A percentile compares a stretch with the other conserved stretches of the same genome.
Conservation (phyloP, 1,140 invertebrate species). For the Melitaea cinxia region DNA sequence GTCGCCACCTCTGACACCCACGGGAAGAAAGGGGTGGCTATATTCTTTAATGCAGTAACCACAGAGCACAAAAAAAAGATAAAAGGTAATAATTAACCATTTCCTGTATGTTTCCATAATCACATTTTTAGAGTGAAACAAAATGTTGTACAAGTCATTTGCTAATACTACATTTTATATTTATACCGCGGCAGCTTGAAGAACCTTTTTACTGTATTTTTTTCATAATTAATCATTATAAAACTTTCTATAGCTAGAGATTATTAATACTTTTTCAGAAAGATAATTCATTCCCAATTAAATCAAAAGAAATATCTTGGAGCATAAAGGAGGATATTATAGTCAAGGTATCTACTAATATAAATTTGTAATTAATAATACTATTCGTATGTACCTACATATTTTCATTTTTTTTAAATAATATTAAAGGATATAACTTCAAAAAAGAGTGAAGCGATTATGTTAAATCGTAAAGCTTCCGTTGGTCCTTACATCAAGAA, state of each 20-base stretch:
- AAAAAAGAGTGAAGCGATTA: slow-evolving; percentile 24
- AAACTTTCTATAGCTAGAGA: background rate
- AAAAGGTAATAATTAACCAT: too few relatives aligned
- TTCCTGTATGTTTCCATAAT: too few relatives aligned
- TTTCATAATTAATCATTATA: too few relatives aligned
- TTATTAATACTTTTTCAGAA: background rate
- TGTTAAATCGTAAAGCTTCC: slow-evolving; percentile 53
- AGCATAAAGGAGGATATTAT: slow-evolving; percentile 32
- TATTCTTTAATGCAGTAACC: too few relatives aligned
- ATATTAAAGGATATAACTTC: slow-evolving; percentile 14
- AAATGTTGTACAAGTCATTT: too few relatives aligned
- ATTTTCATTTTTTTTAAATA: slow-evolving; percentile 21
- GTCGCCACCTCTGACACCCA: too few relatives aligned
- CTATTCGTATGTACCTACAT: background rate
- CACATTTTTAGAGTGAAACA: too few relatives aligned
- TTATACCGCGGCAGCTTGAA: too few relatives aligned
- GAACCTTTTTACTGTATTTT: too few relatives aligned
- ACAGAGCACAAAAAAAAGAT: too few relatives aligned
- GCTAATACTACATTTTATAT: too few relatives aligned
- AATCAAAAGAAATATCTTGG: slow-evolving; percentile 49
- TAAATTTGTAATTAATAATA: background rate
- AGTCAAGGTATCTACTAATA: slow-evolving; percentile 3
- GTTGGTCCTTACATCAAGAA: slow-evolving; percentile 53
- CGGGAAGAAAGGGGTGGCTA: too few relatives aligned
- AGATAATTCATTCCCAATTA: background rate